Evolutionary conservation across 2,797 vertebrate genomes (phyloP), one percentile per base, ranked within the genome.

Genomic region (Phataginus tricuspis): DNA sequence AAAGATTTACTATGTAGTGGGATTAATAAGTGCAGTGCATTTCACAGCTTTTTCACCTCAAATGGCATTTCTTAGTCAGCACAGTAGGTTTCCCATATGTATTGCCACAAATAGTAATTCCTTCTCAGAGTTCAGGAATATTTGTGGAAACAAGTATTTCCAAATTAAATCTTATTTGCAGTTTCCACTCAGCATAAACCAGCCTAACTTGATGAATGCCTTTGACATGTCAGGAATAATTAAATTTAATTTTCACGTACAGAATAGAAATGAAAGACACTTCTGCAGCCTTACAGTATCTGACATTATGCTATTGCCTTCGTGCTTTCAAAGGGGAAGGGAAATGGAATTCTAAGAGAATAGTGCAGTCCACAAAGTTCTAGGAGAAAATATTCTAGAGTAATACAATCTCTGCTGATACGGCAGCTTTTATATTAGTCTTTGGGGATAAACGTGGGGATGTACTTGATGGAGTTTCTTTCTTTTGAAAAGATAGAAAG

Each of bases 161-260:
- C 94, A 96, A 96, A 97, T 97, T 96, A 94, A 97, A 93, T 97
- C 80, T 95, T 92, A 91, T 88, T 95, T 23, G 1, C 71, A 96
- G 89, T 96, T 97, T 94, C 92, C 95, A 85, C 63, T 97, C 92
- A 94, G 93, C 85, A 92, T 94, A 97, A 96, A 93, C 57, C 42
- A 96, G 69, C 29, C 37, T 95, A 85, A 96, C 45, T 75, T 94
- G 88, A 96, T 95, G 91, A 97, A 64, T 82, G 96, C 37, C 80
- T 97, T 94, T 97, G 96, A 96, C 96, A 96, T 94, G 71, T 51
- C 66, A 37, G 86, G 80, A 92, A 97, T 95, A 96, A 97, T 97
- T 97, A 87, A 97, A 97, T 97, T 98, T 96, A 97, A 96, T 96
- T 97, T 94, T 95, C 68, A 80, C 64, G 29, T 63, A 63, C 16